Base-by-base conservation (phyloP, 2,113 vertebrate genomes). In the Actinemys pallida region DNA sequence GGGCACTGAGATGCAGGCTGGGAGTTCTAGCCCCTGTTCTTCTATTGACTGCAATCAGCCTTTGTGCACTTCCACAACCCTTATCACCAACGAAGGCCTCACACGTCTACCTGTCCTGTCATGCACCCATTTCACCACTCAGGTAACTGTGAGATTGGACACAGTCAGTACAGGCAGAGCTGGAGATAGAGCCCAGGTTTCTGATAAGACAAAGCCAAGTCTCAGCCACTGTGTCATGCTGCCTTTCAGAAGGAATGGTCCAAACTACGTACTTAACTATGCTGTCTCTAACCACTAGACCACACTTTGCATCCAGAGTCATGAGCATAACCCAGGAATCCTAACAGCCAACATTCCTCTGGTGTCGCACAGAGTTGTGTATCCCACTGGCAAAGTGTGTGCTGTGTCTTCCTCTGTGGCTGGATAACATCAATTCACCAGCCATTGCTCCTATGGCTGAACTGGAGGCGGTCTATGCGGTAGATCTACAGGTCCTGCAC, bases 1-100 rank as follows among this genome's bases (percentile, higher is more conserved):
- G 56, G 50, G 59, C 16, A 81, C 75, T 59, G 69, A 86, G 25
- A 86, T 89, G 83, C 90, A 42, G 90, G 83, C 57, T 90, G 78
- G 81, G 85, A 3, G n/a, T 47, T 65, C 65, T 29, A 45, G 14
- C 29, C n/a, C 86, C 45, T 91, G 29, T 49, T 85, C 53, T 83
- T 35, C 31, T 59, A 2, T 39, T 81, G 9, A 29, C 20, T 39
- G 80, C 17, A 69, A 54, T 10, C 31, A 56, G 11, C 39, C 49
- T 19, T 7, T 50, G 45, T 88, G 84, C 39, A 3, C 65, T 87
- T 82, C n/a, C 75, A 84, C 84, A 52, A 65, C 6, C 56, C 31
- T 42, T 0, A 1, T 80, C 72, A 82, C 75, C 39, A 76, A 14
- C 24, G 6, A 13, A 45, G 42, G 39, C 42, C 39, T 81, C 91